Evolutionary conservation across 2,113 vertebrate species (phyloP), one percentile per base, ranked within the genome.

Genomic region (Sigmodon hispidus): DNA sequence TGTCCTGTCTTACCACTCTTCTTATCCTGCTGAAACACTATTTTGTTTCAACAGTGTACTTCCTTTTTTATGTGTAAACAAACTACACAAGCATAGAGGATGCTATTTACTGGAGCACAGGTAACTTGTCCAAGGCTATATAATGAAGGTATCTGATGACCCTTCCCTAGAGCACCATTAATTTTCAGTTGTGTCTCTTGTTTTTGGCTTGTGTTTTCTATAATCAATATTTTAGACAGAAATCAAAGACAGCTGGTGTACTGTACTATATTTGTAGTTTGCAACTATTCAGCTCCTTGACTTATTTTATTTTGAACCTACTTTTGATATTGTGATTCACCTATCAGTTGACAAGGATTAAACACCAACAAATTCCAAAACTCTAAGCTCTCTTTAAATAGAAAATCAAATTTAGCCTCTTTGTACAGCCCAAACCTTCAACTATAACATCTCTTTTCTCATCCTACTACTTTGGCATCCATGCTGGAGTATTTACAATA

Each of bases 371-470:
- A 85, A 86, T 2, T 31, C 67, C 22, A 16, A 93, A 80, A 90
- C 11, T n/a, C 13, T 16, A 70, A 40, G 57, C 50, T 89, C 76
- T 22, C 16, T 48, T 86, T 89, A 61, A 95, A 65, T 65, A 21
- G 2, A 40, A 24, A 65, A n/a, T 26, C 48, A 79, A 91, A 4
- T 36, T 36, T 9, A 55, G 21, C 10, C 21, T 91, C 63, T 65
- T 6, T 13, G 22, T 55, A 22, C 89, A 79, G 9, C 12, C 5
- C 57, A 89, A 31, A 77, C 1, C 61, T 88, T 86, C 26, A 72
- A 17, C 57, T 15, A 8, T 13, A 0, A 0, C 6, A 89, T 61
- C 36, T 0, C 10, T 85, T 43, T 10, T 1, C 1, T n/a, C 43
- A 36, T 50, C 36, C 40, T 55, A 15, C 36, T 8, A 86, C 10